phyloP scores from a whole-genome alignment of 2,113 vertebrate genomes.

The Amblyopsis rosae region DNA sequence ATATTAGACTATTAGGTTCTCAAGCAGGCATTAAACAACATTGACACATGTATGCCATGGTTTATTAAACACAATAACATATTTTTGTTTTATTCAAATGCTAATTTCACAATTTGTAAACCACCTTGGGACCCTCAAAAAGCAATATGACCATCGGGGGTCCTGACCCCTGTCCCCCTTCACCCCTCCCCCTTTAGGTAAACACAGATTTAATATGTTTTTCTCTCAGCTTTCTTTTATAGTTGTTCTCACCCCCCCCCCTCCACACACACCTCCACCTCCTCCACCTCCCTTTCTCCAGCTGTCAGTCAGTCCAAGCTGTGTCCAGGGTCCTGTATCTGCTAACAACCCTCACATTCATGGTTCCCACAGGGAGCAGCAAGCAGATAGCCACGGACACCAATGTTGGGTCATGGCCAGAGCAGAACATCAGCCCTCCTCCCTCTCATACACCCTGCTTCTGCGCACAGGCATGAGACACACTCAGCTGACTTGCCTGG shows the following conservation, averaged over 20 bases:
- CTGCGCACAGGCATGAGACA: slow-evolving; percentile 35
- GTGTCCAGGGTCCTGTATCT: slow-evolving; percentile 80
- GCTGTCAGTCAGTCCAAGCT: slow-evolving; percentile 83
- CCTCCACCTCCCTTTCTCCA: slow-evolving; percentile 69
- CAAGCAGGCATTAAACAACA: too few relatives aligned
- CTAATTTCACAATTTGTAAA: too few relatives aligned
- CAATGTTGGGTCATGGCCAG: slow-evolving; percentile 61
- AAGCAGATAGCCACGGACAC: slow-evolving; percentile 82
- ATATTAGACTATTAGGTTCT: too few relatives aligned
- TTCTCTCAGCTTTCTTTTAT: slow-evolving; percentile 59
- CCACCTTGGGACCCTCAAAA: too few relatives aligned
- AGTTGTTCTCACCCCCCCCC: slow-evolving; percentile 8
- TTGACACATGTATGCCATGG: too few relatives aligned
- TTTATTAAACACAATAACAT: too few relatives aligned
- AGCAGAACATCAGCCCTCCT: slow-evolving; percentile 65
- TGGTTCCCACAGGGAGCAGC: slow-evolving; percentile 79
- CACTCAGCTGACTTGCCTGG: neutral
- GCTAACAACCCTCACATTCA: slow-evolving; percentile 85
- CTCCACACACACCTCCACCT: slow-evolving; percentile 13
- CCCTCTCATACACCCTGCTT: slow-evolving; percentile 53
- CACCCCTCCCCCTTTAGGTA: slow-evolving; percentile 25
- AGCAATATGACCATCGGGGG: too few relatives aligned
- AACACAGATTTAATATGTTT: slow-evolving; percentile 21
- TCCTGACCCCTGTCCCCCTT: slow-evolving; percentile 30
- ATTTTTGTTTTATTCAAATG: too few relatives aligned